phyloP scores from a whole-genome alignment of 2,797 vertebrate species.

The Oryzias dopingdopingensis region DNA sequence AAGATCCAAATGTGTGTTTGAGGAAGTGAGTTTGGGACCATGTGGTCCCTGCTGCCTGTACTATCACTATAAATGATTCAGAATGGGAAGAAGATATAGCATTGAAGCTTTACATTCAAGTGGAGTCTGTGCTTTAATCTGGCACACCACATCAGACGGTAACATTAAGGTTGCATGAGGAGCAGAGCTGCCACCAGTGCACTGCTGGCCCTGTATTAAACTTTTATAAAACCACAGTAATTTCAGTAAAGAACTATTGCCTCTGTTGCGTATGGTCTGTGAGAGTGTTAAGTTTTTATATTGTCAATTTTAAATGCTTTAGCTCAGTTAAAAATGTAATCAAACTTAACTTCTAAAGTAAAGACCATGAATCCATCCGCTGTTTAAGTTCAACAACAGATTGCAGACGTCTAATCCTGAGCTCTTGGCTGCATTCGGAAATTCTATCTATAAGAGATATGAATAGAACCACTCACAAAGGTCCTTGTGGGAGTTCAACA shows the following conservation, averaged over 20 bases:
- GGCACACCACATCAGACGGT: conserved; percentile 27
- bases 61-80: conserved; percentile 35
- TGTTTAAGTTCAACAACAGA: no score
- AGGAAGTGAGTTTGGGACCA: conserved; percentile 3
- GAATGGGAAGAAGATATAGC: conserved; percentile 23
- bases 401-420: no score
- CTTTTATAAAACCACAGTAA: conserved; percentile 18
- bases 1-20: not conserved
- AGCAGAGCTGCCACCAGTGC: conserved; percentile 40
- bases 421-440: no score
- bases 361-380: no score
- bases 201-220: conserved; percentile 10
- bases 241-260: conserved; percentile 12
- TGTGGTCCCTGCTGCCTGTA: not conserved
- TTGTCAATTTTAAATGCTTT: no score
- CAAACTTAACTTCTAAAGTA: no score
- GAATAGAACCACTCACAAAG: no score
- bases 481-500: no score
- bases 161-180: conserved; percentile 39
- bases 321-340: no score
- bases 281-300: not conserved
- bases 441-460: no score
- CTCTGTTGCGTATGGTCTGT: not conserved
- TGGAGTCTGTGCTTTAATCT: conserved; percentile 36
- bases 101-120: conserved; percentile 41